Conservation (phyloP, 2,888 invertebrate species). For the Xestia xanthographa region DNA sequence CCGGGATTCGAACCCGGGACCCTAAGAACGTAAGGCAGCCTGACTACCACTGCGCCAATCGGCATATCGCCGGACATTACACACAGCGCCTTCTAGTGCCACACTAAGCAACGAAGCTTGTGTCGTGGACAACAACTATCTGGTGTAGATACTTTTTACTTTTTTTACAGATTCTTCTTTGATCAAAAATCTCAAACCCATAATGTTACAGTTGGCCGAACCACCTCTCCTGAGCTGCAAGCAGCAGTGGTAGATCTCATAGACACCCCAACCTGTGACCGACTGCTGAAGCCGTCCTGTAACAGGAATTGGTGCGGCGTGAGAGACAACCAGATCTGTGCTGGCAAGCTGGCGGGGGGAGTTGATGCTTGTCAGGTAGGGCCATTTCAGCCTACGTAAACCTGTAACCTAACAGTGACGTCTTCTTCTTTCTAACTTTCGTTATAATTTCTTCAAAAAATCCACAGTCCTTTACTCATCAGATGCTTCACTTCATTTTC, state of each 20-base stretch:
- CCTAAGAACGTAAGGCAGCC: no score
- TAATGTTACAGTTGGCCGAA: constrained; percentile 62
- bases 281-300: constrained; percentile 67
- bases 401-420: neutral
- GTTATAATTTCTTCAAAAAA: neutral
- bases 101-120: no score
- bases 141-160: no score
- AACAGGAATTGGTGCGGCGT: constrained; percentile 79
- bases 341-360: constrained; percentile 80
- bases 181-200: neutral
- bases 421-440: neutral
- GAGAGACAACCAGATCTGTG: constrained; percentile 78
- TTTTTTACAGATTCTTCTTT: no score
- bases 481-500: neutral
- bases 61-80: no score
- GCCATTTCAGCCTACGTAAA: neutral
- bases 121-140: no score
- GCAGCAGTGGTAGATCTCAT: constrained; percentile 77
- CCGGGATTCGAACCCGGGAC: no score
- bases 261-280: constrained; percentile 70
- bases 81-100: no score
- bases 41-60: no score
- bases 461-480: neutral
- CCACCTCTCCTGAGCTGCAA: constrained; percentile 76
- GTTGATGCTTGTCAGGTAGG: constrained; percentile 82